A percentile compares a stretch with the other conserved stretches of the same genome.
Conservation (phyloP, 2,888 invertebrate genomes). For the Drosophila gaucha region DNA sequence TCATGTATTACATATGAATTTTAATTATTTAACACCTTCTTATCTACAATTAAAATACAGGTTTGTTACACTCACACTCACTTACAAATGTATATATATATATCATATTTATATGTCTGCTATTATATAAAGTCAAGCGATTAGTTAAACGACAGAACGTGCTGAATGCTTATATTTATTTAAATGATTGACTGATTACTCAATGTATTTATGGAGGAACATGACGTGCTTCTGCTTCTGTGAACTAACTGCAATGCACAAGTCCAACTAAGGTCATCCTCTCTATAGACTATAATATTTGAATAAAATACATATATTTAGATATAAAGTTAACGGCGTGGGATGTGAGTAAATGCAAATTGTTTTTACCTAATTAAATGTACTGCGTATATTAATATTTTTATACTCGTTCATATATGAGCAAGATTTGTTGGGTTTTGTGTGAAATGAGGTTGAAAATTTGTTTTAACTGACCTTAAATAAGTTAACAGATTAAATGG, state of each 20-base stretch:
- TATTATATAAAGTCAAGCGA: constrained; percentile 25
- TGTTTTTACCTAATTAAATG: background rate
- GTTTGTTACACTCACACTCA: background rate
- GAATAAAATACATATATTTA: background rate
- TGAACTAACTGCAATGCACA: constrained; percentile 20
- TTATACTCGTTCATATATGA: background rate
- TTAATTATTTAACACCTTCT: background rate
- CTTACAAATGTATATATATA: background rate
- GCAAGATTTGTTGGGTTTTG: too few species aligned
- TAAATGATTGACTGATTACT: constrained; percentile 21
- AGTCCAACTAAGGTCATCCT: background rate
- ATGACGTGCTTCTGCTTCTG: constrained; percentile 32
- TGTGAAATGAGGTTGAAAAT: too few species aligned
- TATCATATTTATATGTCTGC: background rate
- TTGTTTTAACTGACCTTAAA: too few species aligned
- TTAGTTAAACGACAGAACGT: constrained; percentile 16
- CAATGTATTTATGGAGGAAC: constrained; percentile 17
- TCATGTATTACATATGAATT: background rate
- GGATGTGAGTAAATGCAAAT: constrained; percentile 3
- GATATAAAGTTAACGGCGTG: background rate
- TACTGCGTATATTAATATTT: background rate
- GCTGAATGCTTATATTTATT: constrained; percentile 12
- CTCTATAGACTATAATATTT: background rate
- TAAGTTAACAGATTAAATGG: too few species aligned
- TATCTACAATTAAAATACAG: background rate